Percentiles rank a stretch among this genome's conserved stretches.
These are phyloP conservation scores for Tiaroga cobitis DNA, from an alignment of 2,797 vertebrate species.

Conservation along the genomic window DNA sequence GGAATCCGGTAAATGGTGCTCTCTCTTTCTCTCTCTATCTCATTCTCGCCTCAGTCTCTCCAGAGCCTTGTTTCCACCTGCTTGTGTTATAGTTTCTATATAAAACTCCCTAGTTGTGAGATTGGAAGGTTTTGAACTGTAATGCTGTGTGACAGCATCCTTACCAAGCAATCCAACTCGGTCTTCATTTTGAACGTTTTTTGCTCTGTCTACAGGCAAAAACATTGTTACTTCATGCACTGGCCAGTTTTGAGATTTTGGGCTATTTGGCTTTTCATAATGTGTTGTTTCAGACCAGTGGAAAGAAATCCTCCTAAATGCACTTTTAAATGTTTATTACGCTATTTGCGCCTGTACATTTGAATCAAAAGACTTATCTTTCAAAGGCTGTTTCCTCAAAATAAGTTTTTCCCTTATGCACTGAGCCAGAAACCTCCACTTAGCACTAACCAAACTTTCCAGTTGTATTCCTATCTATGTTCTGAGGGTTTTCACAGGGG, in stretches of 20 bases:
- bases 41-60: conserved; percentile 44
- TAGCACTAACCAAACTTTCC: not conserved
- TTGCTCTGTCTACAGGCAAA: not conserved
- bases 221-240: not conserved
- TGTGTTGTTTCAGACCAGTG: not conserved
- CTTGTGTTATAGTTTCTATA: conserved; percentile 36
- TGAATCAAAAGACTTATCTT: not conserved
- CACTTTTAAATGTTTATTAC: not conserved
- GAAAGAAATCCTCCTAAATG: not conserved
- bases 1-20: conserved; percentile 76
- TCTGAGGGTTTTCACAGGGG: not conserved
- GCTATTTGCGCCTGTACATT: not conserved
- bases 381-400: not conserved
- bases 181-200: not conserved
- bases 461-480: not conserved
- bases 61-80: conserved; percentile 44
- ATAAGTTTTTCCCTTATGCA: not conserved
- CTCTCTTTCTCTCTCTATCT: conserved; percentile 46
- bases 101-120: conserved; percentile 32
- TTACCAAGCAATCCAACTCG: not conserved
- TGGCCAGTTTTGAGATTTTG: not conserved
- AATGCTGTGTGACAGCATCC: conserved; percentile 1
- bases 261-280: not conserved
- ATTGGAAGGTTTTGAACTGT: conserved; percentile 19
- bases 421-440: not conserved